Evolutionary conservation across 2,888 invertebrate species (phyloP).

Genomic region (Lasius fuliginosus): DNA sequence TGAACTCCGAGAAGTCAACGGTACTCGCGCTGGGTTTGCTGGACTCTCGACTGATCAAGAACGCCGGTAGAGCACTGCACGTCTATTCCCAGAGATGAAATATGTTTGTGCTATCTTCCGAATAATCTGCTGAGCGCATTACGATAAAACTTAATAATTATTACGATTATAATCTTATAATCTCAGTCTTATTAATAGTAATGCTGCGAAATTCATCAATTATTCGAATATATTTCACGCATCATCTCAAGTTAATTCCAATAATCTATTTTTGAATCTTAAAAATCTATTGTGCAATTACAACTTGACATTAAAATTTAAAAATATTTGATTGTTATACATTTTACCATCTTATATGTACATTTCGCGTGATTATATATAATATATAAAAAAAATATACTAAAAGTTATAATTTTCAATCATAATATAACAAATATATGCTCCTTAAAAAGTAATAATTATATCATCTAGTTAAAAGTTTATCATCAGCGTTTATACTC

Average conservation of each 20-base stretch:
- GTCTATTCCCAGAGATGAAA: slow-evolving; percentile 49
- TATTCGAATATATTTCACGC: not conserved
- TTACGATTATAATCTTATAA: slow-evolving; percentile 31
- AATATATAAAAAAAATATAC: not conserved
- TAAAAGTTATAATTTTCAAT: not conserved
- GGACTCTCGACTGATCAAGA: slow-evolving; percentile 60
- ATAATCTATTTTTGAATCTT: not conserved
- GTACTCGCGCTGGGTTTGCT: slow-evolving; percentile 5
- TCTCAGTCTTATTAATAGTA: not conserved
- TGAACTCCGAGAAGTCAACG: slow-evolving; percentile 45
- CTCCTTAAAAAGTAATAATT: not conserved
- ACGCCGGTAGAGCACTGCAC: slow-evolving; percentile 31
- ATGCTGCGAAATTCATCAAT: not conserved
- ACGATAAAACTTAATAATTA: slow-evolving; percentile 36
- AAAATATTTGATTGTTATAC: not conserved
- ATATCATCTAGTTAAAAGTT: not conserved
- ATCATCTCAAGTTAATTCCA: not conserved
- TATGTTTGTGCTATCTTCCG: slow-evolving; percentile 53
- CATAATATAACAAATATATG: not conserved
- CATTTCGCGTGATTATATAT: not conserved
- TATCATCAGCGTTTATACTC: not conserved
- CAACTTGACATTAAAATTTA: not conserved
- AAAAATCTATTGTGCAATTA: not conserved
- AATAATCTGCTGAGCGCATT: slow-evolving; percentile 43
- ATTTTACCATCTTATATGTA: not conserved